phyloP scores from a whole-genome alignment of 2,888 invertebrate species.

The Pristionchus japonicus region DNA sequence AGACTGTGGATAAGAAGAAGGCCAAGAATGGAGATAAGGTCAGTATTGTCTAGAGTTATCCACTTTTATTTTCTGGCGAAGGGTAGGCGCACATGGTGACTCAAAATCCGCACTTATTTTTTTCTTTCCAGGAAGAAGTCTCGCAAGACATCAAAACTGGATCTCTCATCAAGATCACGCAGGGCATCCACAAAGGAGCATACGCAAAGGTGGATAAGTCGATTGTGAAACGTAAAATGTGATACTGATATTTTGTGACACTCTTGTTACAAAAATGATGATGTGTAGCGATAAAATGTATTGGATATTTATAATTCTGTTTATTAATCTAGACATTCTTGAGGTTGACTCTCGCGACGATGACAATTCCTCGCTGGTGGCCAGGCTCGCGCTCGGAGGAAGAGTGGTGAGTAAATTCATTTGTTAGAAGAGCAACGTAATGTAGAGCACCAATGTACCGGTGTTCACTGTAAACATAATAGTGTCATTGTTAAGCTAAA shows the following conservation, averaged over 20 bases:
- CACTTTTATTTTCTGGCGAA: no score
- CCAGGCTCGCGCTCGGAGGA: constrained; percentile 60
- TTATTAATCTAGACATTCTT: constrained; percentile 19
- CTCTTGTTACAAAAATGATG: not conserved
- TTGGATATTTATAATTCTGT: not conserved
- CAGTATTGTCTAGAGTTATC: not conserved
- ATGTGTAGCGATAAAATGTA: not conserved
- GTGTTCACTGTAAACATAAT: not conserved
- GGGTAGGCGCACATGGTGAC: not conserved
- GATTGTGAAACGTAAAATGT: not conserved
- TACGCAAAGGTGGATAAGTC: constrained; percentile 52
- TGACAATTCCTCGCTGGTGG: constrained; percentile 85
- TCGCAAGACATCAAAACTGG: constrained; percentile 52
- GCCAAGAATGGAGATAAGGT: constrained; percentile 46
- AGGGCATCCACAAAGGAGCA: constrained; percentile 55
- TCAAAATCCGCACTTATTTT: not conserved
- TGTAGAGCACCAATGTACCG: no score
- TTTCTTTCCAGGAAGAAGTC: not conserved
- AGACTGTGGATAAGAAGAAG: constrained; percentile 48
- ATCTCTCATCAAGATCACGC: constrained; percentile 54
- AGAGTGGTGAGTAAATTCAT: constrained; percentile 51
- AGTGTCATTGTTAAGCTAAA: no score
- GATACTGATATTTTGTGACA: not conserved
- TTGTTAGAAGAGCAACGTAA: not conserved
- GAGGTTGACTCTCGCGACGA: constrained; percentile 88